A percentile compares a stretch with the other conserved stretches of the same genome.
Conservation (phyloP, 2,113 vertebrate species). For the Propithecus coquereli region DNA sequence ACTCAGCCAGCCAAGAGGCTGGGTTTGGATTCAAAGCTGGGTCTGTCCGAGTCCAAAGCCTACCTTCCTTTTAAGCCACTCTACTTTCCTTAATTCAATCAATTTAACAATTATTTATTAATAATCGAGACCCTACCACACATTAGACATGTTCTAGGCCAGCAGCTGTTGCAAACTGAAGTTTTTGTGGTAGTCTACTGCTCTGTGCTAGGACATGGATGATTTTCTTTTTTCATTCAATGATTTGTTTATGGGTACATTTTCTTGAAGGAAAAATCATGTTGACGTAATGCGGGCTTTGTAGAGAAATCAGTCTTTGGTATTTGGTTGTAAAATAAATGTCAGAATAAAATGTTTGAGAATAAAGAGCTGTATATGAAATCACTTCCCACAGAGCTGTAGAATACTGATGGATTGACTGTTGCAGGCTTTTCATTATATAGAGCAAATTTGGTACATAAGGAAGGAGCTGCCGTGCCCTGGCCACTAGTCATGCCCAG, state of each 20-base stretch:
- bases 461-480: background rate
- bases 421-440: slow-evolving; percentile 18
- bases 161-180: background rate
- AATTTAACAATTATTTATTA: background rate
- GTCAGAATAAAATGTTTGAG: slow-evolving; percentile 75
- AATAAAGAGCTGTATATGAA: slow-evolving; percentile 71
- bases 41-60: background rate
- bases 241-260: slow-evolving; percentile 70
- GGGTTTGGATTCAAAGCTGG: background rate
- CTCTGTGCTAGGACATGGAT: background rate
- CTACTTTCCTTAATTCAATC: background rate
- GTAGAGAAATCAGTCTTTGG: slow-evolving; percentile 73
- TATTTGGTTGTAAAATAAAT: slow-evolving; percentile 78
- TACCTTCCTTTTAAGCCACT: background rate
- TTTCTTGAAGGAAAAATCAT: slow-evolving; percentile 73
- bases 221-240: slow-evolving; percentile 38
- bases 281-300: slow-evolving; percentile 61
- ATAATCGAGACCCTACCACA: background rate
- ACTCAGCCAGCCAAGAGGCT: background rate
- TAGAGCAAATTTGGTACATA: slow-evolving; percentile 36
- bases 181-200: background rate
- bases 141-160: background rate
- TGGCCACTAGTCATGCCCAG: background rate
- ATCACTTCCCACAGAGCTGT: slow-evolving; percentile 55
- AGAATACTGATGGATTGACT: slow-evolving; percentile 42